A percentile compares a stretch with the other conserved stretches of the same genome.
These are phyloP conservation scores for Macrotus californicus DNA, from an alignment of 2,113 vertebrate species.

Conservation along the genomic window DNA sequence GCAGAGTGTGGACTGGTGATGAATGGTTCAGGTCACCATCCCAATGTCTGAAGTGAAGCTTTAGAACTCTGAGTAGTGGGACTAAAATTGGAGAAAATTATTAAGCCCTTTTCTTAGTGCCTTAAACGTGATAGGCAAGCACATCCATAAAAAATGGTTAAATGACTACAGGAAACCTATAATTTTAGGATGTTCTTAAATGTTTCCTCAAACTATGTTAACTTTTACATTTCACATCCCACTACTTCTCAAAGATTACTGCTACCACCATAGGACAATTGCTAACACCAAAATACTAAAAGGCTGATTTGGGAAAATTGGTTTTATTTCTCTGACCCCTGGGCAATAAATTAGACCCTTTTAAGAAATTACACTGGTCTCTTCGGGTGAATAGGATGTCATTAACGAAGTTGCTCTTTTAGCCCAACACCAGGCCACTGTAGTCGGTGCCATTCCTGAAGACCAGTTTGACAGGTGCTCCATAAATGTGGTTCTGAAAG, in stretches of 20 bases:
- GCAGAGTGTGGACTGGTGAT: background rate
- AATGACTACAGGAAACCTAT: background rate
- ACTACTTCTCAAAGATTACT: background rate
- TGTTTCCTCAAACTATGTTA: constrained; percentile 27
- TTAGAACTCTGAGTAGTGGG: background rate
- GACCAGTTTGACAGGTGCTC: background rate
- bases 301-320: constrained; percentile 23
- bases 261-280: background rate
- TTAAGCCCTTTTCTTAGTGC: background rate
- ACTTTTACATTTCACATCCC: constrained; percentile 37
- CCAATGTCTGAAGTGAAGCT: background rate
- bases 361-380: constrained; percentile 8
- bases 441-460: background rate
- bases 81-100: background rate
- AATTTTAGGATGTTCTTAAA: constrained; percentile 5
- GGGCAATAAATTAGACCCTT: background rate
- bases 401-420: constrained; percentile 12
- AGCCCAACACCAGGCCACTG: background rate
- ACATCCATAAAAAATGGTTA: background rate
- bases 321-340: background rate
- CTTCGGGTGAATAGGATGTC: background rate
- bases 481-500: background rate
- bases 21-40: background rate
- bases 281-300: constrained; percentile 12
- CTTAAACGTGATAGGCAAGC: background rate